Percentiles rank a stretch among this genome's conserved stretches.
These are phyloP conservation scores for Cryptus armator DNA, from an alignment of 2,888 invertebrate species.

Conservation along the genomic window DNA sequence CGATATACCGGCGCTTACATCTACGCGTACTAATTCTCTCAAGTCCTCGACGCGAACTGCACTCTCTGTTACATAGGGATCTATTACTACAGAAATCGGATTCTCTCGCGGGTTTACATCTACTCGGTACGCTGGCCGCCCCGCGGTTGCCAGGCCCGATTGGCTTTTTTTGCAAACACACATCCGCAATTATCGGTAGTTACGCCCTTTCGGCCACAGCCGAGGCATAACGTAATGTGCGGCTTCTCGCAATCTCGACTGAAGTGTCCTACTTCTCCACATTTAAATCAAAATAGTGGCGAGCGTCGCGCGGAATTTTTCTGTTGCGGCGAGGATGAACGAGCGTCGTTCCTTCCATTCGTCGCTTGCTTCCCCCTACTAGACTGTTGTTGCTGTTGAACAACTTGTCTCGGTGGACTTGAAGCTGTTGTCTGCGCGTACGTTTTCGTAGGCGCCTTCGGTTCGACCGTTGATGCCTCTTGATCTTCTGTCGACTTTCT, in stretches of 20 bases:
- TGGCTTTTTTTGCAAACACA: constrained; percentile 4
- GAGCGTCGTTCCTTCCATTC: too few relatives aligned
- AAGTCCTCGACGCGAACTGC: not conserved
- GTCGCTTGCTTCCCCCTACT: too few relatives aligned
- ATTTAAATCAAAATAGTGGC: not conserved
- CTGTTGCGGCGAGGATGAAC: too few relatives aligned
- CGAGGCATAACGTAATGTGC: not conserved
- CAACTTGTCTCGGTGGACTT: too few relatives aligned
- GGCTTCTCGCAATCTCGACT: not conserved
- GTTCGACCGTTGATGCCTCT: too few relatives aligned
- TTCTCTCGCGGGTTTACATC: not conserved
- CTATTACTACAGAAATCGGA: not conserved
- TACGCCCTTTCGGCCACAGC: not conserved
- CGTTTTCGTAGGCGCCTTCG: too few relatives aligned
- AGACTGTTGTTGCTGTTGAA: too few relatives aligned
- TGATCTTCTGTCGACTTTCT: too few relatives aligned
- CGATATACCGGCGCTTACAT: not conserved
- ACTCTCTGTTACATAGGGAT: not conserved
- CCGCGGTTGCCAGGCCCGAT: constrained; percentile 29
- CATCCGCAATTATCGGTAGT: not conserved
- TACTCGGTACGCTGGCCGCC: constrained; percentile 16
- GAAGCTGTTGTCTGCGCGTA: too few relatives aligned
- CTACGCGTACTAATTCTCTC: too few relatives aligned
- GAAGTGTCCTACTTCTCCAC: not conserved
- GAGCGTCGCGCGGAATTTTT: too few relatives aligned